Percentiles rank a stretch among this genome's conserved stretches.
These are phyloP conservation scores for Cavia porcellus DNA, from an alignment of 2,113 vertebrate genomes.

Conservation along the genomic window DNA sequence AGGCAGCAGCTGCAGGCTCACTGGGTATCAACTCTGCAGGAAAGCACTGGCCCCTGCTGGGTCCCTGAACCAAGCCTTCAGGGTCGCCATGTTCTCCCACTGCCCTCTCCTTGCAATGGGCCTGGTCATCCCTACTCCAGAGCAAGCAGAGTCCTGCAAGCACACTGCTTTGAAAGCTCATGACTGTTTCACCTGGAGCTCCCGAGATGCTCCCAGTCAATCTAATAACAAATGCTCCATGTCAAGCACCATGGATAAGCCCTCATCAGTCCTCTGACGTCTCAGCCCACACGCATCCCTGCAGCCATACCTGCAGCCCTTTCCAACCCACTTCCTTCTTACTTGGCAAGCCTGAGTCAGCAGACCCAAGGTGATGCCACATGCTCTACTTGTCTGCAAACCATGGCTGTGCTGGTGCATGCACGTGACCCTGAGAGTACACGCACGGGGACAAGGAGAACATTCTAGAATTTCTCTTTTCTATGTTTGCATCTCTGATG, in stretches of 20 bases:
- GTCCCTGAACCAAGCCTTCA: background rate
- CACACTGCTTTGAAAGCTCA: background rate
- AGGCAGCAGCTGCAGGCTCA: background rate
- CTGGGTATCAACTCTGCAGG: background rate
- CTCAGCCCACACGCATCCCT: background rate
- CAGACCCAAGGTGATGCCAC: rapidly evolving
- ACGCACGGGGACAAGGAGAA: background rate
- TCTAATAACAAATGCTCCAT: background rate
- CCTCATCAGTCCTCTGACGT: background rate
- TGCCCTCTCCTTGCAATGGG: no score
- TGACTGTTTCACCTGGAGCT: no score
- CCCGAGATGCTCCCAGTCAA: background rate
- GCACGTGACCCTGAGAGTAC: background rate
- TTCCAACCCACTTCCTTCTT: background rate
- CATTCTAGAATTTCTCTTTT: background rate
- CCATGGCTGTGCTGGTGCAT: background rate
- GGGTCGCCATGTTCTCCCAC: background rate
- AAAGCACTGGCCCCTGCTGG: background rate
- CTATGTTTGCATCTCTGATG: background rate
- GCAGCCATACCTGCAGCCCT: no score
- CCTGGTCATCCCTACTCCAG: background rate
- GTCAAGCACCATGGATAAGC: no score
- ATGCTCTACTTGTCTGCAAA: background rate
- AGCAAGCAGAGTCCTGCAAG: background rate
- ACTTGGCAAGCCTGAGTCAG: background rate